These are phyloP conservation scores for Dorcus parallelipipedus DNA, from an alignment of 2,888 invertebrate genomes.

Conservation along the genomic window DNA sequence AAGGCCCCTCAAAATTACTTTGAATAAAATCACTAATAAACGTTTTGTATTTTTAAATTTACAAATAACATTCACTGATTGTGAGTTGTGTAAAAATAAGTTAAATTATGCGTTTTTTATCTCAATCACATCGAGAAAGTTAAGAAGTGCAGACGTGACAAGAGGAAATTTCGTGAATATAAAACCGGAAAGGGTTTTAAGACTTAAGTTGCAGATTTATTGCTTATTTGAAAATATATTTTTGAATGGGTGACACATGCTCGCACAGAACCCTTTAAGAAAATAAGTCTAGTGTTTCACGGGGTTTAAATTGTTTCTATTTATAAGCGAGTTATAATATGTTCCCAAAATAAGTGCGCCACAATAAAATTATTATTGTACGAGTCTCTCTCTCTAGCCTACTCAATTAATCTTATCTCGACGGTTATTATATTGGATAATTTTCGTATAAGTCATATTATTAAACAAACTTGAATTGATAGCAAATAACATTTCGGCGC, in stretches of 20 bases:
- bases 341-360: constrained; percentile 7
- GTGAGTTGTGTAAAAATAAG: neutral
- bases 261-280: constrained; percentile 23
- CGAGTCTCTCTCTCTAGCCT: neutral
- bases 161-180: constrained; percentile 18
- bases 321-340: constrained; percentile 12
- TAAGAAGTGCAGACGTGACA: constrained; percentile 4
- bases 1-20: too few species aligned
- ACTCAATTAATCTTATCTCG: neutral
- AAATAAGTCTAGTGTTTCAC: constrained; percentile 22
- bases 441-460: neutral
- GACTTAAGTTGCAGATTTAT: constrained; percentile 29
- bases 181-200: constrained; percentile 27
- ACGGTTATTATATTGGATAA: neutral
- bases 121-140: neutral
- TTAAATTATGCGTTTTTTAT: neutral
- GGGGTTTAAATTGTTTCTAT: constrained; percentile 15
- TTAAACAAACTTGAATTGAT: neutral
- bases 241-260: constrained; percentile 23
- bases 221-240: constrained; percentile 26
- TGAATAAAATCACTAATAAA: too few species aligned
- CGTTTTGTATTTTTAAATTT: too few species aligned
- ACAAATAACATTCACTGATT: too few species aligned
- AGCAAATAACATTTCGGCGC: neutral
- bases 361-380: constrained; percentile 13